Percentiles rank a stretch among this genome's conserved stretches.
These are phyloP conservation scores for human (Homo sapiens) DNA, from an alignment of 2,113 vertebrate species.

Conservation along the genomic window DNA sequence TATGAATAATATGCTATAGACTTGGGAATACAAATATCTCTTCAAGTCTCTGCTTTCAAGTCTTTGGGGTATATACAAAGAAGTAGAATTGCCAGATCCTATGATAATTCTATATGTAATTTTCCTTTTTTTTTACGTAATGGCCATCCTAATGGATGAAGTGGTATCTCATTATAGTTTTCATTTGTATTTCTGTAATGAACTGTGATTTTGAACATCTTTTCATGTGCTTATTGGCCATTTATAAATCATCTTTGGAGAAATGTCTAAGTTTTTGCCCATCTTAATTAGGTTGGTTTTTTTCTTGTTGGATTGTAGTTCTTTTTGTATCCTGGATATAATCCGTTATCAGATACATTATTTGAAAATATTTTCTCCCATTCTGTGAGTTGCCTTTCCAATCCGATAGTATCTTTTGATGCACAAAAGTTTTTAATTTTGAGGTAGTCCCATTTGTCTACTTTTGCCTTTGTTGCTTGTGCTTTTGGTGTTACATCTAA, in stretches of 20 bases:
- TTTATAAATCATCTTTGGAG: background rate
- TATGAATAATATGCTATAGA: background rate
- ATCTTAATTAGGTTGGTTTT: background rate
- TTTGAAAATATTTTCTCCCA: background rate
- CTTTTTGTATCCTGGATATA: background rate
- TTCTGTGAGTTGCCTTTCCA: background rate
- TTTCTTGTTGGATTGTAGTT: background rate
- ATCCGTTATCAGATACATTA: background rate
- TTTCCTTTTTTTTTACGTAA: background rate
- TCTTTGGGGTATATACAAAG: background rate
- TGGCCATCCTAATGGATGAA: background rate
- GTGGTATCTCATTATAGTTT: background rate
- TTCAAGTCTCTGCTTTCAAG: background rate
- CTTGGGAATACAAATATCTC: background rate
- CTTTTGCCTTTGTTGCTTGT: background rate
- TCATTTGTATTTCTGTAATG: background rate
- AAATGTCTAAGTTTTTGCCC: background rate
- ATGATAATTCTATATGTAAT: background rate
- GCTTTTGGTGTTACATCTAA: background rate
- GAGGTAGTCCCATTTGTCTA: background rate
- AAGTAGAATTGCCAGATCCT: background rate
- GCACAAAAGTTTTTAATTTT: background rate
- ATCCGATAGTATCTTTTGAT: background rate
- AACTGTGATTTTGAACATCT: background rate
- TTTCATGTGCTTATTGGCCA: background rate